A percentile compares a stretch with the other conserved stretches of the same genome.
Conservation (phyloP, 2,888 invertebrate species). For the Aleiodes alternator region DNA sequence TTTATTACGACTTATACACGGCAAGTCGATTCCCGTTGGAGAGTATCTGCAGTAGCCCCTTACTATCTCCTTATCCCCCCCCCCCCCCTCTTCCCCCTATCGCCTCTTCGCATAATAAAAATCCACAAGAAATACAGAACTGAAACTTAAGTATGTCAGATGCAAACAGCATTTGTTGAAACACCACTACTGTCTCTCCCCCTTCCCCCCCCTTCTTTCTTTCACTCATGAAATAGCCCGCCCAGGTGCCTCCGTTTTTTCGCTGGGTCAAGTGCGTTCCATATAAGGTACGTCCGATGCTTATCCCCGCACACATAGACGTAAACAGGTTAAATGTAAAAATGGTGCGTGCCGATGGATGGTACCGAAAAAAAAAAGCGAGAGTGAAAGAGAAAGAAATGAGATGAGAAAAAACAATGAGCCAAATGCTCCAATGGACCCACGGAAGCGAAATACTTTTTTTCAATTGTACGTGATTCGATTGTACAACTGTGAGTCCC, state of each 20-base stretch:
- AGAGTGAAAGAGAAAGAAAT: slow-evolving; percentile 12
- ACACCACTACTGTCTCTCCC: too few species aligned
- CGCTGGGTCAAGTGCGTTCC: slow-evolving; percentile 41
- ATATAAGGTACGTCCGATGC: slow-evolving; percentile 43
- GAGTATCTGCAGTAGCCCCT: slow-evolving; percentile 17
- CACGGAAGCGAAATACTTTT: background rate
- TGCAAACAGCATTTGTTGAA: background rate
- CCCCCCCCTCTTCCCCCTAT: background rate
- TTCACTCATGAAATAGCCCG: slow-evolving; percentile 35
- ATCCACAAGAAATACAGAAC: slow-evolving; percentile 2
- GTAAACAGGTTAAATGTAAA: too few species aligned
- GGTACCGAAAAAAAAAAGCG: slow-evolving; percentile 8
- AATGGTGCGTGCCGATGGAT: background rate
- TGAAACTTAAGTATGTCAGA: slow-evolving; percentile 4
- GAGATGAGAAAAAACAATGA: background rate
- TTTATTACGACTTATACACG: slow-evolving; percentile 31
- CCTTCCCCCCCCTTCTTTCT: background rate
- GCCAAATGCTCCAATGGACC: background rate
- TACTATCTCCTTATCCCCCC: background rate
- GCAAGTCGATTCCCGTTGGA: slow-evolving; percentile 38
- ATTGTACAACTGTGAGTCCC: slow-evolving; percentile 13
- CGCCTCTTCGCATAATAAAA: slow-evolving; percentile 12
- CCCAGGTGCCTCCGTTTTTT: slow-evolving; percentile 51
- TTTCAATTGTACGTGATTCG: slow-evolving; percentile 22
- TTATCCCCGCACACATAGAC: too few species aligned